Percentiles rank a stretch among this genome's conserved stretches.
phyloP scores from a whole-genome alignment of 2,888 invertebrate genomes.

The Maniola hyperantus region DNA sequence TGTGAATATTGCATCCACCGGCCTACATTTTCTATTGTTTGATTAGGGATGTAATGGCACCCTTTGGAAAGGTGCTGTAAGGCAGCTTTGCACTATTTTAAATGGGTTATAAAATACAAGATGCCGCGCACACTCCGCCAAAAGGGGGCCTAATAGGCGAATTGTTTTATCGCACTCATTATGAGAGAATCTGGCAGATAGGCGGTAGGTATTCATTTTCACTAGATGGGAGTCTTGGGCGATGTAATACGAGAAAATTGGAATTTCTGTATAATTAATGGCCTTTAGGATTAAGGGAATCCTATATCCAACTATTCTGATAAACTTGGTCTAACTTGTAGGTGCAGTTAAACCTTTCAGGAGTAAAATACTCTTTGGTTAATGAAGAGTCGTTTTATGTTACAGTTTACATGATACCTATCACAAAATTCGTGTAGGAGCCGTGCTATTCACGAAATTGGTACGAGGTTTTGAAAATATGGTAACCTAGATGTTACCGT shows the following conservation, averaged over 20 bases:
- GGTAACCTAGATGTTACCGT: too few relatives aligned
- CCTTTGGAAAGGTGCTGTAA: not conserved
- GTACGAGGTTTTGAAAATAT: too few relatives aligned
- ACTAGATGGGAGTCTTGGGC: conserved; percentile 40
- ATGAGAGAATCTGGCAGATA: conserved; percentile 57
- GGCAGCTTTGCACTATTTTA: conserved; percentile 54
- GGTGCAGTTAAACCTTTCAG: not conserved
- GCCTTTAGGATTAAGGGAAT: conserved; percentile 27
- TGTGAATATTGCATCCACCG: not conserved
- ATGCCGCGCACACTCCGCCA: conserved; percentile 48
- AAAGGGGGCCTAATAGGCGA: conserved; percentile 51
- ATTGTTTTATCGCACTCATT: conserved; percentile 78
- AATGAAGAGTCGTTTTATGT: not conserved
- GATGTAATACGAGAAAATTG: conserved; percentile 43
- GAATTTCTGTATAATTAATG: conserved; percentile 42
- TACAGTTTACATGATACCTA: not conserved
- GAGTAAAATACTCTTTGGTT: not conserved
- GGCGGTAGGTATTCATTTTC: conserved; percentile 59
- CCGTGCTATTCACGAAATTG: too few relatives aligned
- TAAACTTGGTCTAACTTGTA: conserved; percentile 22
- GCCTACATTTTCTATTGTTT: not conserved
- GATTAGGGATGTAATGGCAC: not conserved
- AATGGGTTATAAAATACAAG: conserved; percentile 55
- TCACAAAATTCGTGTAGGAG: not conserved
- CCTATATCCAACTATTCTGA: conserved; percentile 20